phyloP scores from a whole-genome alignment of 2,113 vertebrate genomes.

The Phasianus colchicus region DNA sequence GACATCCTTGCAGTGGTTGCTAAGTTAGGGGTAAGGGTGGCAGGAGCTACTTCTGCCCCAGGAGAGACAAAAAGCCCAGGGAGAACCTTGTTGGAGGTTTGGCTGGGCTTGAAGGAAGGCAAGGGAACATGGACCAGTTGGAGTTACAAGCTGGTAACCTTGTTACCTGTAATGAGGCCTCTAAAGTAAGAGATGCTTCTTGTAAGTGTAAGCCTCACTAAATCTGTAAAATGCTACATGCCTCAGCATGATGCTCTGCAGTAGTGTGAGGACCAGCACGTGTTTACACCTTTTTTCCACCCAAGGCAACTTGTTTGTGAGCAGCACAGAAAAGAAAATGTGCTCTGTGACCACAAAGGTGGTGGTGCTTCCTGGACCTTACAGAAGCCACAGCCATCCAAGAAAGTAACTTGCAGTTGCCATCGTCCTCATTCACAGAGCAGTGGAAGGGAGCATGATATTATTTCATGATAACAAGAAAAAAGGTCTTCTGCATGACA shows the following conservation, averaged over 20 bases:
- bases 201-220: not conserved
- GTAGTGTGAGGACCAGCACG: not conserved
- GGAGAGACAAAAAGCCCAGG: not conserved
- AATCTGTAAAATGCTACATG: not conserved
- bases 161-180: not conserved
- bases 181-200: not conserved
- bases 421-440: not conserved
- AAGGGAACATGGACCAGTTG: rapidly evolving
- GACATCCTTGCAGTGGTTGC: not conserved
- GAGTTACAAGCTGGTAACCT: not conserved
- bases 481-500: not conserved
- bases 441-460: not conserved
- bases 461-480: not conserved
- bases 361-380: too few species aligned
- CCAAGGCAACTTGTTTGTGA: not conserved
- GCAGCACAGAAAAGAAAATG: not conserved
- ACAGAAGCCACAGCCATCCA: not conserved
- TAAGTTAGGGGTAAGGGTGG: not conserved
- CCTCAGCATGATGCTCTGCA: not conserved
- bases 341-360: not conserved
- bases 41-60: not conserved
- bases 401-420: not conserved
- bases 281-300: not conserved
- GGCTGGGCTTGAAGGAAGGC: not conserved
- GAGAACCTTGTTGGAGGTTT: not conserved